Evolutionary conservation across 1,140 invertebrate genomes (phyloP).

Genomic region (Drepana arcuata): DNA sequence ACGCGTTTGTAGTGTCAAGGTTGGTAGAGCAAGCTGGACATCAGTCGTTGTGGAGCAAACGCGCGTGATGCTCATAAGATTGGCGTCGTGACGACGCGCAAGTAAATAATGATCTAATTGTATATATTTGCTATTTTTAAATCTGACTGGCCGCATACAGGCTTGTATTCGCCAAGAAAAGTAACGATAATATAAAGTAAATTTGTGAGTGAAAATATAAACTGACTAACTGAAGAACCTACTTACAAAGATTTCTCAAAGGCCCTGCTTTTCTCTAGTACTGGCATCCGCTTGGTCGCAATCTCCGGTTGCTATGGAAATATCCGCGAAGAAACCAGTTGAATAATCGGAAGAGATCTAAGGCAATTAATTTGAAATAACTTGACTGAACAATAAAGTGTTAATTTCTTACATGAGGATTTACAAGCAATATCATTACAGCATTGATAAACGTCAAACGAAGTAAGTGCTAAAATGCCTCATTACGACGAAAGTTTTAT

Average conservation of each 20-base stretch:
- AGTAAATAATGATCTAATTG: conserved; percentile 72
- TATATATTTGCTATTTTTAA: conserved; percentile 58
- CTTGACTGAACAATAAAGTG: too few species aligned
- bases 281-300: conserved; percentile 15
- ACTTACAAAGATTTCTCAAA: conserved; percentile 58
- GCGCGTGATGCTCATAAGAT: conserved; percentile 37
- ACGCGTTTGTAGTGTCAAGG: conserved; percentile 38
- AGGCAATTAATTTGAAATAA: too few species aligned
- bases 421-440: too few species aligned
- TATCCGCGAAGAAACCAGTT: too few species aligned
- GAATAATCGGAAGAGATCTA: too few species aligned
- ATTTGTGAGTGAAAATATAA: too few species aligned
- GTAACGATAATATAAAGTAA: too few species aligned
- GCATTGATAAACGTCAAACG: too few species aligned
- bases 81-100: conserved; percentile 31
- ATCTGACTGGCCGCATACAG: too few species aligned
- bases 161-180: too few species aligned
- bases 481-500: conserved; percentile 71
- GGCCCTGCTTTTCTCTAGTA: conserved; percentile 40
- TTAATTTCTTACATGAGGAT: too few species aligned
- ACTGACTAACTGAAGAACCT: conserved; percentile 26
- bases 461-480: conserved; percentile 66
- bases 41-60: conserved; percentile 22
- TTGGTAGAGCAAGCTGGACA: conserved; percentile 24
- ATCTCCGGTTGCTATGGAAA: conserved; percentile 21